Percentiles rank a stretch among this genome's conserved stretches.
These are phyloP conservation scores for Zaprionus ghesquierei DNA, from an alignment of 1,140 invertebrate genomes.

Conservation along the genomic window DNA sequence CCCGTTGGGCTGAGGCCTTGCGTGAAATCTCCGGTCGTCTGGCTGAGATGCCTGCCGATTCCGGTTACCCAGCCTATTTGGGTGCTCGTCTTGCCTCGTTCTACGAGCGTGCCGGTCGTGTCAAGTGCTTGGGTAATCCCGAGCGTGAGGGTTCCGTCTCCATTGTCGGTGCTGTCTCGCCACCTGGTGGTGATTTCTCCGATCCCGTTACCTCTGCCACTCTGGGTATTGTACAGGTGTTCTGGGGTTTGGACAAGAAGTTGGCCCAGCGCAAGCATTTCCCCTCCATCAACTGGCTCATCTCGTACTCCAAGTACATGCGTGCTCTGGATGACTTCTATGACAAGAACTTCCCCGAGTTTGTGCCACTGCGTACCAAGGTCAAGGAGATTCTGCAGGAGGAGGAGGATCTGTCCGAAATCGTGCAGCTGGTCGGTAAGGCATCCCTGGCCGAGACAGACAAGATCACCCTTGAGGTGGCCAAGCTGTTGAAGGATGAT, in stretches of 20 bases:
- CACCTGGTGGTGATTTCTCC: constrained; percentile 99
- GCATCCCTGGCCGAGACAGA: constrained; percentile 99
- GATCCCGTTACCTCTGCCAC: constrained; percentile 99
- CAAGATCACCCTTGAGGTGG: constrained; percentile 99
- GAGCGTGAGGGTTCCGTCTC: constrained; percentile 98
- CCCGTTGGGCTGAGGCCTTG: constrained; percentile 99
- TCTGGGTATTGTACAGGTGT: constrained; percentile 99
- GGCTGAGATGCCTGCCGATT: constrained; percentile 99
- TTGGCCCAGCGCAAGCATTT: constrained; percentile 99
- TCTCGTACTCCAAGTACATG: constrained; percentile 99
- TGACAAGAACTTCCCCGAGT: constrained; percentile 99
- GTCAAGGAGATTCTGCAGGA: constrained; percentile 99
- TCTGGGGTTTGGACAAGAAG: constrained; percentile 99
- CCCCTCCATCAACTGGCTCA: constrained; percentile 99
- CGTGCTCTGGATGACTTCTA: constrained; percentile 99
- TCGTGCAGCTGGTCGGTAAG: constrained; percentile 99
- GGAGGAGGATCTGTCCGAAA: constrained; percentile 99
- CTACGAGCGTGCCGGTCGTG: constrained; percentile 99
- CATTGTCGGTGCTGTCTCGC: constrained; percentile 99
- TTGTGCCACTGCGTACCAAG: constrained; percentile 96
- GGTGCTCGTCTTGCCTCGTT: constrained; percentile 99
- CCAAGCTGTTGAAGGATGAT: constrained; percentile 99
- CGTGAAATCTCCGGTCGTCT: constrained; percentile 99
- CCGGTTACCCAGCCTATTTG: constrained; percentile 99
- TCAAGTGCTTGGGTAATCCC: constrained; percentile 99